Evolutionary conservation across 2,113 vertebrate species (phyloP).

Genomic region (Pelobates fuscus): DNA sequence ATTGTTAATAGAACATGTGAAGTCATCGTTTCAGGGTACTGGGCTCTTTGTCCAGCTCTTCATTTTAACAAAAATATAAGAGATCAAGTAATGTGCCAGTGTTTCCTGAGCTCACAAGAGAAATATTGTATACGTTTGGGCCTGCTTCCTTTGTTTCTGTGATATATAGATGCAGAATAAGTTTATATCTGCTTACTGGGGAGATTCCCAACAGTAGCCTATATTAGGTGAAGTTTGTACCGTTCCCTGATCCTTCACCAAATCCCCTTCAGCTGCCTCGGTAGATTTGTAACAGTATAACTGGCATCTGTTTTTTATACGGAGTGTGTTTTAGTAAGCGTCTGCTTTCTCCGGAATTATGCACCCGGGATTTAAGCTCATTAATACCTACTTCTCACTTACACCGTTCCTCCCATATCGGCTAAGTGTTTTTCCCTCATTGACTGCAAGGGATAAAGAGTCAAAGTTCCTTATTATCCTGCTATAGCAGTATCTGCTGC

Average conservation of each 20-base stretch:
- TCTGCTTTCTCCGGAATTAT: constrained; percentile 55
- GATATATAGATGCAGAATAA: background rate
- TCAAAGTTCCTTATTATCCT: too few relatives aligned
- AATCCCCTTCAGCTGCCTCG: constrained; percentile 57
- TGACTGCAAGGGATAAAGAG: too few relatives aligned
- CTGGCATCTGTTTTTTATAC: constrained; percentile 67
- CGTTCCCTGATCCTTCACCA: constrained; percentile 52
- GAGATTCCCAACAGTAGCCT: constrained; percentile 54
- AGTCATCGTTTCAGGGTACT: background rate
- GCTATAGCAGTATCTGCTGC: too few relatives aligned
- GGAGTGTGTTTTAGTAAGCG: constrained; percentile 55
- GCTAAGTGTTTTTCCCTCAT: background rate
- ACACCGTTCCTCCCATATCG: background rate
- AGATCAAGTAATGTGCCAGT: background rate
- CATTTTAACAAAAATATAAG: background rate
- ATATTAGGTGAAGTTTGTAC: constrained; percentile 46
- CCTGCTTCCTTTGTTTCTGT: background rate
- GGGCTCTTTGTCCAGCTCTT: background rate
- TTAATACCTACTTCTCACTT: background rate
- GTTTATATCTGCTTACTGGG: background rate
- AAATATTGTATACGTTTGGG: background rate
- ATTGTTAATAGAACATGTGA: background rate
- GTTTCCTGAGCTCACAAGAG: background rate
- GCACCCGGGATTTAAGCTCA: constrained; percentile 43
- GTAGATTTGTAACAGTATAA: constrained; percentile 59